Evolutionary conservation across 2,797 vertebrate genomes (phyloP).

Genomic region (Erethizon dorsatum): DNA sequence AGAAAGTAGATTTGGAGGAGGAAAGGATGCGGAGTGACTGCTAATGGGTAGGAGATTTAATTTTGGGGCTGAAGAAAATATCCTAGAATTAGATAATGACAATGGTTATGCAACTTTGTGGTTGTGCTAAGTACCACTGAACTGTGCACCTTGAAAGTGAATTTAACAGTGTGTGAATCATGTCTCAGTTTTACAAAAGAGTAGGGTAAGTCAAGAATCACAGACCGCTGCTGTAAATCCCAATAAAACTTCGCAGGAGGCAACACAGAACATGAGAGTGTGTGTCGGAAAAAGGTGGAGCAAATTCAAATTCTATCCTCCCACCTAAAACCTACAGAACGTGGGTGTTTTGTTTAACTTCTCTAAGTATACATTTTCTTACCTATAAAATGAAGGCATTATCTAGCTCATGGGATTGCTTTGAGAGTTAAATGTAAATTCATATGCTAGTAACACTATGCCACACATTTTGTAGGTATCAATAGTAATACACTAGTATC

Average conservation of each 20-base stretch:
- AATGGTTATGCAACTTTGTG: neutral
- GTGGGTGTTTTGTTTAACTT: neutral
- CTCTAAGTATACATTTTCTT: neutral
- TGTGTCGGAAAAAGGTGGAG: neutral
- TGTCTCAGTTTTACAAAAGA: neutral
- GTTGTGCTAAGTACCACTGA: neutral
- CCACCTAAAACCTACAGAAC: neutral
- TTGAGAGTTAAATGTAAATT: neutral
- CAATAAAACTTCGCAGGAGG: neutral
- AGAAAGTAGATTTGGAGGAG: neutral
- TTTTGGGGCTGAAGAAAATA: neutral
- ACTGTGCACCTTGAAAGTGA: neutral
- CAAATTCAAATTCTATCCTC: neutral
- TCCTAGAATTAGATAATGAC: neutral
- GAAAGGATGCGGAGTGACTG: neutral
- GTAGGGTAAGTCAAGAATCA: neutral
- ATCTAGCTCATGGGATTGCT: neutral
- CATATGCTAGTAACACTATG: neutral
- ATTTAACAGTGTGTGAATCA: neutral
- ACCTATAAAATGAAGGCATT: neutral
- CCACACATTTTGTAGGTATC: neutral
- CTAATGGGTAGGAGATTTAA: neutral
- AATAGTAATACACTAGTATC: neutral
- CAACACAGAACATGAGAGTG: neutral
- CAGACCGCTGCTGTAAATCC: neutral